These are phyloP conservation scores for Tetragonula carbonaria DNA, from an alignment of 2,888 invertebrate genomes.

Conservation along the genomic window DNA sequence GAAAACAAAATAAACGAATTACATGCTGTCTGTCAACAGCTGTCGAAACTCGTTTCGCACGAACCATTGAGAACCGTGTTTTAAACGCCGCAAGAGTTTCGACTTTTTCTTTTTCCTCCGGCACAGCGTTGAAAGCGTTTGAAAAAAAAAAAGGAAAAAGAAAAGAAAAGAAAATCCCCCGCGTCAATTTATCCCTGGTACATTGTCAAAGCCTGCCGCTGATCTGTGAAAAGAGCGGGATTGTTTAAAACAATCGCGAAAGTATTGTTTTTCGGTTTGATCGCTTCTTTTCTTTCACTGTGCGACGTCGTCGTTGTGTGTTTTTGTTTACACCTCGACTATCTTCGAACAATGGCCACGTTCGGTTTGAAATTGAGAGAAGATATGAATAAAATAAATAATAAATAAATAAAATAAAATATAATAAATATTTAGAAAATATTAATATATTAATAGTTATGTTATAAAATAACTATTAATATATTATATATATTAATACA, in stretches of 20 bases:
- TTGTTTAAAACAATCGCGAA: conserved; percentile 5
- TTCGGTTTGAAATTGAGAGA: too few relatives aligned
- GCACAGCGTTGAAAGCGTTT: background rate
- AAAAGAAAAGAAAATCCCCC: too few relatives aligned
- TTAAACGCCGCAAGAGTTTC: background rate
- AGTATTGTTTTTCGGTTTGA: background rate
- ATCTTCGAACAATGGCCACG: too few relatives aligned
- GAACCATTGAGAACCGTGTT: background rate
- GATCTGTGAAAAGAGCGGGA: background rate
- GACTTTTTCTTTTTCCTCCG: background rate
- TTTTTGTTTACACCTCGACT: background rate
- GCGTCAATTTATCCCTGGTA: background rate
- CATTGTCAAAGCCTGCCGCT: background rate
- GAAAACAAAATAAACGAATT: background rate
- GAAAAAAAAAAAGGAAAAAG: too few relatives aligned
- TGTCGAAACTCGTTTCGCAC: conserved; percentile 9
- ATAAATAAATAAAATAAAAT: background rate
- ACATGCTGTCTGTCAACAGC: conserved; percentile 6
- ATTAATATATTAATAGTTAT: too few relatives aligned
- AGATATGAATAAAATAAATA: too few relatives aligned
- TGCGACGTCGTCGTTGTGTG: background rate
- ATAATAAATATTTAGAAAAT: background rate
- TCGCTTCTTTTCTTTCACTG: background rate
- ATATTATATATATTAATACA: too few relatives aligned
- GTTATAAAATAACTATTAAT: too few relatives aligned